These are phyloP conservation scores for Melanerpes aurifrons DNA, from an alignment of 2,113 vertebrate species.

Conservation along the genomic window DNA sequence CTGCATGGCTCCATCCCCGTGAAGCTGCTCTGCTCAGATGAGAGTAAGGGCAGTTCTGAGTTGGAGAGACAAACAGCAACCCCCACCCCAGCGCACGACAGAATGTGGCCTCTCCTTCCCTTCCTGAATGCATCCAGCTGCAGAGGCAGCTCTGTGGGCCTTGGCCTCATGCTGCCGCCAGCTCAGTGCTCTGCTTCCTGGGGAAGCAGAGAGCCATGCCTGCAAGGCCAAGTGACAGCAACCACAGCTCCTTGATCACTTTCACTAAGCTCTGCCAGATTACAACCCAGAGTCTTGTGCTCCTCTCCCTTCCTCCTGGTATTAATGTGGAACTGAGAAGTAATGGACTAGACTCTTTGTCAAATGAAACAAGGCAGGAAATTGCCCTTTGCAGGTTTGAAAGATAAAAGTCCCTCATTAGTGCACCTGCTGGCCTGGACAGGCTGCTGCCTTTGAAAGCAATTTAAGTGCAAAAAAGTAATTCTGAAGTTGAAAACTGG, in stretches of 20 bases:
- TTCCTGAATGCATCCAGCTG: not conserved
- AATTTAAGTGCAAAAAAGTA: conserved; percentile 19
- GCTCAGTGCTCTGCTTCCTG: conserved; percentile 41
- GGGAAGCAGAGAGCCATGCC: conserved; percentile 71
- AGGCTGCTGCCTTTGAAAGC: conserved; percentile 11
- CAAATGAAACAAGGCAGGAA: not conserved
- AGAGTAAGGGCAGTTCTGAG: conserved; percentile 14
- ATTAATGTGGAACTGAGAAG: not conserved
- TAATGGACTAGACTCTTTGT: not conserved
- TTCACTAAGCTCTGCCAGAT: conserved; percentile 63
- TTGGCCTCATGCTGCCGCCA: not conserved
- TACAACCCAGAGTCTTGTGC: conserved; percentile 28
- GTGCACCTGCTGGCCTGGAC: not conserved
- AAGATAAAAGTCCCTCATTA: conserved; percentile 22
- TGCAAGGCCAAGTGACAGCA: conserved; percentile 61
- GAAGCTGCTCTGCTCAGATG: not conserved
- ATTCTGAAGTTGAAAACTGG: conserved; percentile 21
- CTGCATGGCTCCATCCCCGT: conserved; percentile 27
- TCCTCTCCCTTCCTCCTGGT: conserved; percentile 44
- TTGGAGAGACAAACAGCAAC: not conserved
- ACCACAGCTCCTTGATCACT: conserved; percentile 58
- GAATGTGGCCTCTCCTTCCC: conserved; percentile 3
- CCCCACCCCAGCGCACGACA: not conserved
- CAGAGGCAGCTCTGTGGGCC: conserved; percentile 9
- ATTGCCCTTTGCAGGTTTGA: not conserved